These are phyloP conservation scores for Fukomys damarensis DNA, from an alignment of 2,113 vertebrate genomes.

Conservation along the genomic window DNA sequence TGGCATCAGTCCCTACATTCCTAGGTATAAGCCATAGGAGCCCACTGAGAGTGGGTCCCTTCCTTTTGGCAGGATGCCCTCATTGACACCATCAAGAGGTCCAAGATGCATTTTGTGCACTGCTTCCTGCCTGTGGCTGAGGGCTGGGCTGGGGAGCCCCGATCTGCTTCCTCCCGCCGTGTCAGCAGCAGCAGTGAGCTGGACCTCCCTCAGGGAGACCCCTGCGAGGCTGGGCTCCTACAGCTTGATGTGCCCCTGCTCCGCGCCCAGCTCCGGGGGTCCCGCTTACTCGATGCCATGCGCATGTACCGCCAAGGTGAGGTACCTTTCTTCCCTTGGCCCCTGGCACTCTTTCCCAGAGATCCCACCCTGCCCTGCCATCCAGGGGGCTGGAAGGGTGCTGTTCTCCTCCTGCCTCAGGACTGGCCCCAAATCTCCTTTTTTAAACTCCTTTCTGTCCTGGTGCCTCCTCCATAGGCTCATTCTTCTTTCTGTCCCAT, in stretches of 20 bases:
- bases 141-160: constrained; percentile 86
- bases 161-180: constrained; percentile 86
- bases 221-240: constrained; percentile 93
- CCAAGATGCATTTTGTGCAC: constrained; percentile 95
- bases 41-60: neutral
- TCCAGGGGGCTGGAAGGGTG: neutral
- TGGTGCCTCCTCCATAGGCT: neutral
- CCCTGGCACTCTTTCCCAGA: neutral
- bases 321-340: neutral
- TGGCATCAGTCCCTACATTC: neutral
- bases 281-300: constrained; percentile 94
- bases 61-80: constrained; percentile 91
- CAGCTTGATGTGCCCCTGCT: constrained; percentile 94
- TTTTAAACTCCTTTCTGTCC: neutral
- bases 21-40: neutral
- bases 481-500: neutral
- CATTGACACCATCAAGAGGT: constrained; percentile 96
- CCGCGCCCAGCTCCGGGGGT: constrained; percentile 94
- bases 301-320: constrained; percentile 98
- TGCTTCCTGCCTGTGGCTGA: constrained; percentile 94
- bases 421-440: neutral
- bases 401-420: neutral
- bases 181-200: constrained; percentile 89
- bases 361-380: neutral
- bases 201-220: constrained; percentile 89